Conservation (phyloP, 2,113 vertebrate species). For the Brachypteracias leptosomus region DNA sequence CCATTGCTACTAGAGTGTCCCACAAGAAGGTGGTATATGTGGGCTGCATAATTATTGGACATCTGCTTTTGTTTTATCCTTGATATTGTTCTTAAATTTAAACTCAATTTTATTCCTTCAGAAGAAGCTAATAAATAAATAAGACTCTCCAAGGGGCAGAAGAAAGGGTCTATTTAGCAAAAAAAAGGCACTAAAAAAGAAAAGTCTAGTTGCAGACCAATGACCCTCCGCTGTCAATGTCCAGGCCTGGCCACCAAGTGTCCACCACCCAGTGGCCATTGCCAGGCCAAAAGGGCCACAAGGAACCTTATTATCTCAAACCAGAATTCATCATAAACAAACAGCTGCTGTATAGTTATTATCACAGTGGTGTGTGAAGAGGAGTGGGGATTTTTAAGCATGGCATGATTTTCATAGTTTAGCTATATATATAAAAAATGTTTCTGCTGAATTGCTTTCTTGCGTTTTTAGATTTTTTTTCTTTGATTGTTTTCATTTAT, state of each 20-base stretch:
- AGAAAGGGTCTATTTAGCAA: not conserved
- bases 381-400: not conserved
- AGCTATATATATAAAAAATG: not conserved
- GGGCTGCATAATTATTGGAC: not conserved
- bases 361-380: not conserved
- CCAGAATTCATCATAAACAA: not conserved
- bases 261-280: accelerated
- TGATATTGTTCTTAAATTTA: not conserved
- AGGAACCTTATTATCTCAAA: not conserved
- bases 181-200: not conserved
- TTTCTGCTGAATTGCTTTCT: not conserved
- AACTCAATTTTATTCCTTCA: not conserved
- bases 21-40: not conserved
- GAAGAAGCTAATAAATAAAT: not conserved
- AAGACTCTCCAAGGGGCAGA: not conserved
- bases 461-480: not conserved
- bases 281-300: not conserved
- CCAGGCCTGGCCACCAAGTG: too few relatives aligned
- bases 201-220: not conserved
- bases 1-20: not conserved
- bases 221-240: not conserved
- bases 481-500: not conserved
- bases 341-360: not conserved
- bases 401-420: not conserved
- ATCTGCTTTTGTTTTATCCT: not conserved